Percentiles rank a stretch among this genome's conserved stretches.
Evolutionary conservation across 2,113 vertebrate genomes (phyloP).

Genomic region (Halichoeres trimaculatus): DNA sequence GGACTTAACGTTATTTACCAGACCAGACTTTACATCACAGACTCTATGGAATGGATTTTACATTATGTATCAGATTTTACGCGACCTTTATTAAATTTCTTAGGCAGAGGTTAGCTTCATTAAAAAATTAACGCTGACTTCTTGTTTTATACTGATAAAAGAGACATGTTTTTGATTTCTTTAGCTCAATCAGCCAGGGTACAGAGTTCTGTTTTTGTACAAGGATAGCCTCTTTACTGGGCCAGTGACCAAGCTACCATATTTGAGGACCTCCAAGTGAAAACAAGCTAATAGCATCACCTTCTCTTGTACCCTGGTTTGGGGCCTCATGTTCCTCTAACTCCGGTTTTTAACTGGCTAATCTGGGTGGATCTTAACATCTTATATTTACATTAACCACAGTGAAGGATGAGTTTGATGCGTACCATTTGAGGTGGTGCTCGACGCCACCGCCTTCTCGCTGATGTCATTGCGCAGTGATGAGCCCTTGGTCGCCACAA

Average conservation of each 20-base stretch:
- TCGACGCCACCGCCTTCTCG: conserved; percentile 98
- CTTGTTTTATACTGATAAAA: background rate
- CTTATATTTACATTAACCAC: conserved; percentile 23
- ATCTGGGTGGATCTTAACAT: background rate
- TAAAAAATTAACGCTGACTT: background rate
- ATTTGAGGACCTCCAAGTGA: background rate
- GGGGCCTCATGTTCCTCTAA: conserved; percentile 1
- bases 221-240: too few species aligned
- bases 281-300: background rate
- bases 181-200: too few species aligned
- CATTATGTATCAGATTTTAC: too few species aligned
- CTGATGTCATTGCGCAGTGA: conserved; percentile 93
- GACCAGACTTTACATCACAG: too few species aligned
- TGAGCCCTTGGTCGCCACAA: conserved; percentile 91
- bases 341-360: background rate
- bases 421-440: conserved; percentile 98
- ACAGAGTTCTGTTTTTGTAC: background rate
- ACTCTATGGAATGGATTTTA: too few species aligned
- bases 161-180: background rate
- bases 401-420: conserved; percentile 5
- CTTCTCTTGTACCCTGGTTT: background rate
- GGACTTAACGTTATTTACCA: too few species aligned
- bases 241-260: background rate
- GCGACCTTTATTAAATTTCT: too few species aligned
- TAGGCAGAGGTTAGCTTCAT: too few species aligned